Percentiles rank a stretch among this genome's conserved stretches.
Conservation (phyloP, 1,140 invertebrate species). For the Calliopsis andreniformis region DNA sequence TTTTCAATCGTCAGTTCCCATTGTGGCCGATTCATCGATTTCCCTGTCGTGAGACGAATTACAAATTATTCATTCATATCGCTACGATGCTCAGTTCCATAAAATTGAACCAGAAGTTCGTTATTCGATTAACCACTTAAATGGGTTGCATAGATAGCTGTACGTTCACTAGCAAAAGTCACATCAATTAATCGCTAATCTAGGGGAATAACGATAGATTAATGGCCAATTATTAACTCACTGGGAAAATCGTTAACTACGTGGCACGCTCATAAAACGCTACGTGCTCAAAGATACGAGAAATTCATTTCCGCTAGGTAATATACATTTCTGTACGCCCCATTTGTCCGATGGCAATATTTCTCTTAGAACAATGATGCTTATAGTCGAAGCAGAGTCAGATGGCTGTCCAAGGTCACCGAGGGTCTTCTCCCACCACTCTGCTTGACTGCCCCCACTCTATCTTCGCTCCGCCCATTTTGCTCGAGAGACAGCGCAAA, state of each 20-base stretch:
- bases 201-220: not conserved
- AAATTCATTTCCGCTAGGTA: not conserved
- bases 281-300: constrained; percentile 7
- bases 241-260: not conserved
- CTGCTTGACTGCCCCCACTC: too few relatives aligned
- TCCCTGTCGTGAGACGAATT: not conserved
- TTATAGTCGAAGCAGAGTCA: not conserved
- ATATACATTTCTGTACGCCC: not conserved
- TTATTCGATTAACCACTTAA: not conserved
- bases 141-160: not conserved
- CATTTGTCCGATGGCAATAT: not conserved
- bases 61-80: not conserved
- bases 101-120: not conserved
- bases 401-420: too few relatives aligned
- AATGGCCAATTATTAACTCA: constrained; percentile 1
- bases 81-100: not conserved
- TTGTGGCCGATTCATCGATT: not conserved
- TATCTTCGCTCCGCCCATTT: too few relatives aligned
- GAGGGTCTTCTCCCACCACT: too few relatives aligned
- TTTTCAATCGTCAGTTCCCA: not conserved
- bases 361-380: not conserved
- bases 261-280: constrained; percentile 14
- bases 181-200: not conserved
- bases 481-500: too few relatives aligned
- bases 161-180: not conserved